Conservation (phyloP, 92 coral and sea anemone species). For the Blastomussa wellsi region DNA sequence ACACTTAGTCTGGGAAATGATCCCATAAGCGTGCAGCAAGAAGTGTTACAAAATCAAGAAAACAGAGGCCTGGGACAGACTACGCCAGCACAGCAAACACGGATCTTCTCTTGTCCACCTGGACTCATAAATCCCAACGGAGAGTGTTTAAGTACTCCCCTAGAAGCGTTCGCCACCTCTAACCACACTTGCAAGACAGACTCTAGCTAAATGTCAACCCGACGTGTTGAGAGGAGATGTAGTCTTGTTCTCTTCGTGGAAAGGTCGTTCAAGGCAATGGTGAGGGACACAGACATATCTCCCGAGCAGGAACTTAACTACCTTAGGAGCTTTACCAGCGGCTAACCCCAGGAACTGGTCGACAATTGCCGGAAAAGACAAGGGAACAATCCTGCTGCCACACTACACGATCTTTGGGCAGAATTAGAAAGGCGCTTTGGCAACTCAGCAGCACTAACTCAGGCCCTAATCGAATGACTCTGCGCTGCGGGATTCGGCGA, state of each 20-base stretch:
- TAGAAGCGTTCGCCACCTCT: slow-evolving; percentile 26
- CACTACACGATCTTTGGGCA: neutral
- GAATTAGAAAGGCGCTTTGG: too few relatives aligned
- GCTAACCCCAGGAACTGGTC: slow-evolving; percentile 14
- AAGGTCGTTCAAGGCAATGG: slow-evolving; percentile 56
- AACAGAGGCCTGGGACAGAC: too few relatives aligned
- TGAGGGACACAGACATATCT: slow-evolving; percentile 14
- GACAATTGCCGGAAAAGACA: slow-evolving; percentile 22
- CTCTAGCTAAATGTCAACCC: slow-evolving; percentile 29
- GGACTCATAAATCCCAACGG: too few relatives aligned
- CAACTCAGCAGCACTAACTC: too few relatives aligned
- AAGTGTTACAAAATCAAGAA: too few relatives aligned
- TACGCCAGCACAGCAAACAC: too few relatives aligned
- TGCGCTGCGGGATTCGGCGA: too few relatives aligned
- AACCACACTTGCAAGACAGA: slow-evolving; percentile 38
- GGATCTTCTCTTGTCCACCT: too few relatives aligned
- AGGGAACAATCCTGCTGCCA: neutral
- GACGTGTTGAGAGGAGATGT: slow-evolving; percentile 38
- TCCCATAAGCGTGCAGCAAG: too few relatives aligned
- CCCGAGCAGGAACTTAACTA: slow-evolving; percentile 55
- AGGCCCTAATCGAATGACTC: too few relatives aligned
- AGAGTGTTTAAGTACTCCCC: too few relatives aligned
- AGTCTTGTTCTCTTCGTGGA: slow-evolving; percentile 45
- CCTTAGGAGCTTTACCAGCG: slow-evolving; percentile 44
- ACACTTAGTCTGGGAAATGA: too few relatives aligned